Percentiles rank a stretch among this genome's conserved stretches.
Conservation (phyloP, 1,140 invertebrate genomes). For the Glossosoma conforme region DNA sequence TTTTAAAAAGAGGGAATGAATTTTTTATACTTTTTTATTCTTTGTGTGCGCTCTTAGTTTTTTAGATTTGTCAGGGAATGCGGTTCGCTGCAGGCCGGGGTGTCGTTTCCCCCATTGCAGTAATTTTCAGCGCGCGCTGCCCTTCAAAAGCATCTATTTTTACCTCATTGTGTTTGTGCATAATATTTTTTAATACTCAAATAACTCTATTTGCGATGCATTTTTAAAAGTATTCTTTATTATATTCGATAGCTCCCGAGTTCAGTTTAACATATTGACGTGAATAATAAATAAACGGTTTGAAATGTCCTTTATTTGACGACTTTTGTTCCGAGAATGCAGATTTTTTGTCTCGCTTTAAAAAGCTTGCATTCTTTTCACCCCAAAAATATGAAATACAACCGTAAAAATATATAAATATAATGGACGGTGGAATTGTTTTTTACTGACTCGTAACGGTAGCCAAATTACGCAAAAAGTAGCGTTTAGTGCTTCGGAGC, state of each 20-base stretch:
- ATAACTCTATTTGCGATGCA: slow-evolving; percentile 7
- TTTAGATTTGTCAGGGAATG: slow-evolving; percentile 16
- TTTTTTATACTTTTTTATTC: slow-evolving; percentile 25
- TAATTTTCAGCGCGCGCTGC: slow-evolving; percentile 20
- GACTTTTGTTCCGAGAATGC: slow-evolving; percentile 19
- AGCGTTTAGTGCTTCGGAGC: too few relatives aligned
- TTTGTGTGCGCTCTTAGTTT: slow-evolving; percentile 19
- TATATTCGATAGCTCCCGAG: not conserved
- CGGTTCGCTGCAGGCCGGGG: slow-evolving; percentile 10
- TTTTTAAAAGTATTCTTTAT: slow-evolving; percentile 5
- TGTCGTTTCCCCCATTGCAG: slow-evolving; percentile 11
- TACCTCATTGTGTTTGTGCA: slow-evolving; percentile 14
- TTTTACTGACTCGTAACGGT: slow-evolving; percentile 16
- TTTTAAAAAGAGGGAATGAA: slow-evolving; percentile 24
- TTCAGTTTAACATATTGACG: not conserved
- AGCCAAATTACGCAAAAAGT: slow-evolving; percentile 17
- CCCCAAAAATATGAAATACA: slow-evolving; percentile 14
- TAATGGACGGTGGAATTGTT: slow-evolving; percentile 18
- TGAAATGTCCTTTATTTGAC: slow-evolving; percentile 3
- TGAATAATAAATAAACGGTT: slow-evolving; percentile 6
- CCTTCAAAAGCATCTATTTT: slow-evolving; percentile 24
- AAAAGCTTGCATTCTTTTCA: slow-evolving; percentile 20
- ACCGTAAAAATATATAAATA: slow-evolving; percentile 9
- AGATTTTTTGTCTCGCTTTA: slow-evolving; percentile 20
- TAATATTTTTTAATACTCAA: slow-evolving; percentile 7